Percentiles rank a stretch among this genome's conserved stretches.
These are phyloP conservation scores for Hippocampus zosterae DNA, from an alignment of 2,113 vertebrate species.

Conservation along the genomic window DNA sequence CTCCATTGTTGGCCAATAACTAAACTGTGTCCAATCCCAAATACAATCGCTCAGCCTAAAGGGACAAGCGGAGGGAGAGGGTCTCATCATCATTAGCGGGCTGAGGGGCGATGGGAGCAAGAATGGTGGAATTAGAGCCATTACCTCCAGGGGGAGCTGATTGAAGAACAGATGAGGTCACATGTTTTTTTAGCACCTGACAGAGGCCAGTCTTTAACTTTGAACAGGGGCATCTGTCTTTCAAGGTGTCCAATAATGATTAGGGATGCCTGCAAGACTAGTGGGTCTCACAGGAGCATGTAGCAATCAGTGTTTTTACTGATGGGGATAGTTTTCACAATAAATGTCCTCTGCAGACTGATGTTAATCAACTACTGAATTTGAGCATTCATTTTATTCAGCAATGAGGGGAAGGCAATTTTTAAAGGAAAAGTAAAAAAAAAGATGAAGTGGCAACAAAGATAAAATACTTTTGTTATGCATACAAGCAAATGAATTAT, in stretches of 20 bases:
- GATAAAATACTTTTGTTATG: not conserved
- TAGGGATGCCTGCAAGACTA: constrained; percentile 67
- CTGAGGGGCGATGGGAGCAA: constrained; percentile 60
- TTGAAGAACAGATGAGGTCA: constrained; percentile 59
- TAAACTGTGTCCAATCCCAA: constrained; percentile 77
- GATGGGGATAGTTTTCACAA: constrained; percentile 51
- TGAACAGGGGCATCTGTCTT: constrained; percentile 64
- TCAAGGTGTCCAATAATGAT: constrained; percentile 70
- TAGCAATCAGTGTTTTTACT: constrained; percentile 59
- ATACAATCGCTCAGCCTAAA: constrained; percentile 71
- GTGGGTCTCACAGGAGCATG: constrained; percentile 54
- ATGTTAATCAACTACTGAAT: constrained; percentile 62
- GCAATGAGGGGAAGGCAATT: constrained; percentile 16
- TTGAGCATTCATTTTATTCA: constrained; percentile 59
- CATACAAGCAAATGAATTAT: constrained; percentile 62
- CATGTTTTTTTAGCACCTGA: constrained; percentile 63
- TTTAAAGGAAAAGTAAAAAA: not conserved
- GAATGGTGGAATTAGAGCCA: constrained; percentile 64
- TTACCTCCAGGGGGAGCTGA: constrained; percentile 64
- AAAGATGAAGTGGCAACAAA: not conserved
- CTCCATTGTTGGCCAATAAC: constrained; percentile 81
- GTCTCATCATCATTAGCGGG: constrained; percentile 76
- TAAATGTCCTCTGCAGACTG: constrained; percentile 55
- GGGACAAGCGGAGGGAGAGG: constrained; percentile 61
- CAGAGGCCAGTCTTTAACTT: constrained; percentile 71